These are phyloP conservation scores for Aplocera efformata DNA, from an alignment of 2,888 invertebrate species.

Conservation along the genomic window DNA sequence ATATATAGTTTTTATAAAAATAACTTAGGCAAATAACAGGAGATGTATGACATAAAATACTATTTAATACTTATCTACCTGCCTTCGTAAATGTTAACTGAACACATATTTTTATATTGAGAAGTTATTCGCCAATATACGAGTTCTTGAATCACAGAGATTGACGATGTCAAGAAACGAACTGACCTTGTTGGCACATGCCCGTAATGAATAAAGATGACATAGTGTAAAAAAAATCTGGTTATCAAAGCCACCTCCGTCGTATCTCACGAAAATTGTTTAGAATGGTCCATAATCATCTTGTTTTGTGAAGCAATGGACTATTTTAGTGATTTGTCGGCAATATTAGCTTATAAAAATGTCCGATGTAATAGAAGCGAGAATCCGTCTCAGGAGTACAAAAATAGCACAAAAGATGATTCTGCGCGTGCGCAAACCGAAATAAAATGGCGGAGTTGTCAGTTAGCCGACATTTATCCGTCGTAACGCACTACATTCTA, in stretches of 20 bases:
- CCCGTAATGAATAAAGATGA: slow-evolving; percentile 51
- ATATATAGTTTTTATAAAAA: too few species aligned
- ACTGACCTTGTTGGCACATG: slow-evolving; percentile 53
- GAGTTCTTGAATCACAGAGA: slow-evolving; percentile 13
- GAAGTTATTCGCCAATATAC: slow-evolving; percentile 4
- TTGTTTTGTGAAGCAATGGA: slow-evolving; percentile 71
- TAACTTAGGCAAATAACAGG: too few species aligned
- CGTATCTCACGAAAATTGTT: slow-evolving; percentile 70
- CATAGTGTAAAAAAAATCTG: slow-evolving; percentile 48
- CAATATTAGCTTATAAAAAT: slow-evolving; percentile 67
- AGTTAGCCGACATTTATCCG: slow-evolving; percentile 54
- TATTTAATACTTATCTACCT: too few species aligned
- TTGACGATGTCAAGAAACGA: slow-evolving; percentile 30
- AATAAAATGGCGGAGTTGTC: slow-evolving; percentile 61
- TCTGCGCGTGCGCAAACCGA: slow-evolving; percentile 48
- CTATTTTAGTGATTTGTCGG: slow-evolving; percentile 71
- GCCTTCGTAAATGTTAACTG: too few species aligned
- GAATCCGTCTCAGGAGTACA: slow-evolving; percentile 59
- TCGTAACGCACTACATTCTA: slow-evolving; percentile 51
- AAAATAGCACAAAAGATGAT: slow-evolving; percentile 62
- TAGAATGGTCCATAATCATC: slow-evolving; percentile 71
- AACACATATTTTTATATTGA: too few species aligned
- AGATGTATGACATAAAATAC: too few species aligned
- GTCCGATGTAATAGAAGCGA: slow-evolving; percentile 53
- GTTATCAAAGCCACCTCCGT: slow-evolving; percentile 61